These are phyloP conservation scores for Brachylomia viminalis DNA, from an alignment of 2,888 invertebrate genomes.

Conservation along the genomic window DNA sequence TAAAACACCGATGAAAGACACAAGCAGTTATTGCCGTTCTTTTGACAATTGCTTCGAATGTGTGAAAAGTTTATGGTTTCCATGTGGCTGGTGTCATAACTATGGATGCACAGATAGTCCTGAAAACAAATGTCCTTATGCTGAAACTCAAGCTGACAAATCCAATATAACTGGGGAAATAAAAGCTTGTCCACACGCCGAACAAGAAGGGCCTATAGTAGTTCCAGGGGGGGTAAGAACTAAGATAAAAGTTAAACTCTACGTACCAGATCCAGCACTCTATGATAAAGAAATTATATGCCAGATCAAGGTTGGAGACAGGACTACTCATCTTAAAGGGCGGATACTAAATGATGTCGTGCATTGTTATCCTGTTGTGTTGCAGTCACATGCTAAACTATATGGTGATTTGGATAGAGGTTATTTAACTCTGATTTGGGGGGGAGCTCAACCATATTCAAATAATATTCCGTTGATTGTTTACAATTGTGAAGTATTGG, in stretches of 20 bases:
- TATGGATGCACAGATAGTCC: conserved; percentile 72
- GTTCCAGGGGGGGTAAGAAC: conserved; percentile 66
- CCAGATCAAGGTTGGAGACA: conserved; percentile 66
- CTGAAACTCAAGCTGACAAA: conserved; percentile 39
- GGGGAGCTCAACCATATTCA: conserved; percentile 71
- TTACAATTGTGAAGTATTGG: conserved; percentile 67
- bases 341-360: conserved; percentile 68
- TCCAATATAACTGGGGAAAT: conserved; percentile 30
- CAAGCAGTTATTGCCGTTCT: conserved; percentile 66
- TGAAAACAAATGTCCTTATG: conserved; percentile 64
- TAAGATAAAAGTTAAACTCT: conserved; percentile 71
- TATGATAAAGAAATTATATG: conserved; percentile 73
- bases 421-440: conserved; percentile 53
- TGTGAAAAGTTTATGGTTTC: conserved; percentile 64
- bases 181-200: conserved; percentile 70
- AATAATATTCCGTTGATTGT: conserved; percentile 69
- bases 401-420: conserved; percentile 63
- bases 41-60: conserved; percentile 73
- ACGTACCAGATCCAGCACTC: conserved; percentile 70
- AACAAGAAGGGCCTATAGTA: conserved; percentile 69
- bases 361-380: conserved; percentile 69
- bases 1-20: conserved; percentile 17
- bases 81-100: conserved; percentile 78
- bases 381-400: conserved; percentile 43
- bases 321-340: conserved; percentile 69